Evolutionary conservation across 2,797 vertebrate species (phyloP).

Genomic region (Discoglossus pictus): DNA sequence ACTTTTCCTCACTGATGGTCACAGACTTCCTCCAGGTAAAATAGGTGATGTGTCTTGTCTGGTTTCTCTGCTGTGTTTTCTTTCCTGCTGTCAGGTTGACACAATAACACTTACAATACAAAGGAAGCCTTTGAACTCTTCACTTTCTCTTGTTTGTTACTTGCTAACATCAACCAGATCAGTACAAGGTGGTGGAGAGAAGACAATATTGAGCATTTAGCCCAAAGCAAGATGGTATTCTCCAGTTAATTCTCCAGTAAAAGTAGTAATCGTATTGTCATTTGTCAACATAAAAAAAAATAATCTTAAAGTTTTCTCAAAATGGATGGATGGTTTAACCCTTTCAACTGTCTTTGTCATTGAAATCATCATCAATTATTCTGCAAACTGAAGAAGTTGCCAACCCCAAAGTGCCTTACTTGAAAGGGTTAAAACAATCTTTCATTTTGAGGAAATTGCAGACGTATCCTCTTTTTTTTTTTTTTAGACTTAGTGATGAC

Average conservation of each 20-base stretch:
- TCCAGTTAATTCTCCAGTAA: constrained; percentile 5
- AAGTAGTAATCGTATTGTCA: too few species aligned
- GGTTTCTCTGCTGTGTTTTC: constrained; percentile 55
- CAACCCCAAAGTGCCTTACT: too few species aligned
- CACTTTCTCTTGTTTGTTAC: constrained; percentile 8
- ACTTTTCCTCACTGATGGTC: constrained; percentile 89
- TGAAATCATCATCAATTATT: too few species aligned
- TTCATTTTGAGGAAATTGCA: too few species aligned
- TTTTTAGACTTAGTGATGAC: too few species aligned
- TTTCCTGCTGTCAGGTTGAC: constrained; percentile 52
- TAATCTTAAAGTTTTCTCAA: too few species aligned
- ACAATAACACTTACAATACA: constrained; percentile 38
- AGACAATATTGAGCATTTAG: constrained; percentile 44
- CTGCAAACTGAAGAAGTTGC: too few species aligned
- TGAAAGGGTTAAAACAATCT: too few species aligned
- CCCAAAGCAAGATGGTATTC: constrained; percentile 33
- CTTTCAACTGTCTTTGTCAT: too few species aligned
- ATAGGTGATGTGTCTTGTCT: constrained; percentile 43
- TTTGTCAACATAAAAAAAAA: too few species aligned
- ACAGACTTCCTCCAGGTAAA: constrained; percentile 93
- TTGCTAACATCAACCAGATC: constrained; percentile 24
- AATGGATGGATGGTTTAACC: too few species aligned
- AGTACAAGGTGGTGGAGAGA: constrained; percentile 12
- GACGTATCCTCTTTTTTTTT: too few species aligned
- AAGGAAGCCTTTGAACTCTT: constrained; percentile 53